Base-by-base conservation (phyloP, 1,140 invertebrate species). In the Hydropsyche tenuis region DNA sequence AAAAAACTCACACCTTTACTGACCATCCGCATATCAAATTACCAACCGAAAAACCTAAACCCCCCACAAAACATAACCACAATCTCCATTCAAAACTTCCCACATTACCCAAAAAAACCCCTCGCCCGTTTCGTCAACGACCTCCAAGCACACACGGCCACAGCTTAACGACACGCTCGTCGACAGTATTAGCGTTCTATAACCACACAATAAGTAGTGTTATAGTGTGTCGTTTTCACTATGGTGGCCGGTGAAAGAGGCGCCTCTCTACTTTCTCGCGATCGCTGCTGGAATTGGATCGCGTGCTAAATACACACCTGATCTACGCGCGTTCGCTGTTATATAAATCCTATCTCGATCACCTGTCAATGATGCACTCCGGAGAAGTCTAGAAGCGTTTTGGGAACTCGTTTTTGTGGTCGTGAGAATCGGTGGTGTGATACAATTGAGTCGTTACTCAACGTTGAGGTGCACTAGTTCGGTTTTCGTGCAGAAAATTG, bases 271-370 rank as follows among this genome's bases (percentile, higher is more conserved):
- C 69, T 74, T 74, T 74, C 73, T 23, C 63, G 66, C 20, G 48
- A 53, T 42, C 56, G 14, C 45, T 62, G 68, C 64, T 69, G 73
- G 56, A 72, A 72, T 72, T 72, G 60, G 69, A 60, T 72, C 69
- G 56, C 56, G 48, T 63, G 69, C 69, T 72, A 72, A 72, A 63
- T 56, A 72, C 53, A 70, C 51, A 37, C 20, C 56, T 60, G 56
- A 60, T 53, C 48, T 11, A 53, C 48, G 48, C 20, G 16, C 48
- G 20, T 20, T 53, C n/a, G 1, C 20, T 14, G 18, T 20, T 18
- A 53, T 53, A 27, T n/a, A 63, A 46, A 37, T 18, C 23, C 27
- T 23, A 16, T 20, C 9, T 16, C 43, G n/a, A 69, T 69, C 66
- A 20, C n/a, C 23, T 20, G 48, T 37, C 30, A 37, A 3, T 9